These are phyloP conservation scores for Hemaris fuciformis DNA, from an alignment of 2,888 invertebrate genomes.

Conservation along the genomic window DNA sequence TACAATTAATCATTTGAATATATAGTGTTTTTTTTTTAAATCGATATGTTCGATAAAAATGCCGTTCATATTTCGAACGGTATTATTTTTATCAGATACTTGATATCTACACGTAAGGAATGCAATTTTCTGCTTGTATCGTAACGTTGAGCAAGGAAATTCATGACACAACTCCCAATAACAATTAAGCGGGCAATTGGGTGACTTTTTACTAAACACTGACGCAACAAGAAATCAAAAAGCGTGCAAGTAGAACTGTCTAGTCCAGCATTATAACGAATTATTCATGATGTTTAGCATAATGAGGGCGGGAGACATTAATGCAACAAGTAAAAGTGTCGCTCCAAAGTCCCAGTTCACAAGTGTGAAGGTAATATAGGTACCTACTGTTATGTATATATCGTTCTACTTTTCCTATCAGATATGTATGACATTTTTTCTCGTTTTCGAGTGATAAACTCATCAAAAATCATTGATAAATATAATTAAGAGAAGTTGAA, in stretches of 20 bases:
- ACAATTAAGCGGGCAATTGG: not conserved
- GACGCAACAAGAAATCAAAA: conserved; percentile 9
- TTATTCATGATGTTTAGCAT: conserved; percentile 40
- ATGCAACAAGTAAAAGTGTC: conserved; percentile 27
- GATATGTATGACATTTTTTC: not conserved
- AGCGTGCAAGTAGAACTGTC: conserved; percentile 32
- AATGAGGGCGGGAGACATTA: conserved; percentile 22
- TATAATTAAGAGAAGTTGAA: not conserved
- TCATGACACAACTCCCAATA: not conserved
- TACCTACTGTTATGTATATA: conserved; percentile 1
- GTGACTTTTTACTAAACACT: conserved; percentile 3
- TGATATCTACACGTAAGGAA: not conserved
- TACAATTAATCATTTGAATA: not conserved
- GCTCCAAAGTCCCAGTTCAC: conserved; percentile 33
- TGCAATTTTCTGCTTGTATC: not conserved
- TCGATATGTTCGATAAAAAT: not conserved
- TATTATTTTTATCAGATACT: not conserved
- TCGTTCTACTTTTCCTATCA: not conserved
- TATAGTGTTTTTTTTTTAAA: not conserved
- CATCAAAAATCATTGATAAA: not conserved
- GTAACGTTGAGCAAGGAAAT: not conserved
- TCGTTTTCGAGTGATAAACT: not conserved
- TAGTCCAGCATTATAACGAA: conserved; percentile 33
- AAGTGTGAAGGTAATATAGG: not conserved
- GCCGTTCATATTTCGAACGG: not conserved